These are phyloP conservation scores for Scytalopus superciliaris DNA, from an alignment of 2,113 vertebrate species.

Conservation along the genomic window DNA sequence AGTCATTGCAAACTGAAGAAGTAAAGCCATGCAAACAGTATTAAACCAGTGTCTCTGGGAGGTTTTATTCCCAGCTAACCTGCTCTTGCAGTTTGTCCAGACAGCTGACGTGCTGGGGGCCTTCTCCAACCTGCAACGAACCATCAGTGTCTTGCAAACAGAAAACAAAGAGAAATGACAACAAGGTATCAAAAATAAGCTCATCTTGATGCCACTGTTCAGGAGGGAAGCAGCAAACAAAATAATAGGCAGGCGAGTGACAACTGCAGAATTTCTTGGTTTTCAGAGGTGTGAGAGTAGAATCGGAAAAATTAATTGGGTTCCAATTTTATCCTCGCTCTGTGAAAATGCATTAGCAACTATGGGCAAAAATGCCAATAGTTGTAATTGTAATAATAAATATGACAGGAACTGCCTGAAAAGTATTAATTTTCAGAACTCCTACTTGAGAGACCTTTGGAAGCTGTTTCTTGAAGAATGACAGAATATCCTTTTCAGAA, in stretches of 20 bases:
- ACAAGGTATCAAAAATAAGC: background rate
- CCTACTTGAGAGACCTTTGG: background rate
- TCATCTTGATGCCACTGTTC: background rate
- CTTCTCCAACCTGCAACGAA: background rate
- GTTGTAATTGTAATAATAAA: background rate
- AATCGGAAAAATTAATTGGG: conserved; percentile 45
- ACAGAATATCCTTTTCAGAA: background rate
- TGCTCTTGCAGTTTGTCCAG: background rate
- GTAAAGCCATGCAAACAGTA: background rate
- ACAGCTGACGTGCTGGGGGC: background rate
- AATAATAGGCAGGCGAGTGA: background rate
- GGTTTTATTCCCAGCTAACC: background rate
- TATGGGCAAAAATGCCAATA: conserved; percentile 12
- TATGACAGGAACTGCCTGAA: background rate
- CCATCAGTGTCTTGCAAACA: background rate
- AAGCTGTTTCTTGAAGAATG: background rate
- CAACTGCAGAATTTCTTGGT: background rate
- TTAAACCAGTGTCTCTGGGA: background rate
- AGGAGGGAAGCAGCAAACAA: background rate
- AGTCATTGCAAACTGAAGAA: background rate
- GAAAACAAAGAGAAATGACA: conserved; percentile 20
- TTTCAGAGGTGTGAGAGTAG: conserved; percentile 2
- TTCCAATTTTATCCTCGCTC: background rate
- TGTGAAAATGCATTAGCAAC: background rate
- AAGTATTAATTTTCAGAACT: background rate